phyloP scores from a whole-genome alignment of 2,888 invertebrate species.

The Lycaena phlaeas region DNA sequence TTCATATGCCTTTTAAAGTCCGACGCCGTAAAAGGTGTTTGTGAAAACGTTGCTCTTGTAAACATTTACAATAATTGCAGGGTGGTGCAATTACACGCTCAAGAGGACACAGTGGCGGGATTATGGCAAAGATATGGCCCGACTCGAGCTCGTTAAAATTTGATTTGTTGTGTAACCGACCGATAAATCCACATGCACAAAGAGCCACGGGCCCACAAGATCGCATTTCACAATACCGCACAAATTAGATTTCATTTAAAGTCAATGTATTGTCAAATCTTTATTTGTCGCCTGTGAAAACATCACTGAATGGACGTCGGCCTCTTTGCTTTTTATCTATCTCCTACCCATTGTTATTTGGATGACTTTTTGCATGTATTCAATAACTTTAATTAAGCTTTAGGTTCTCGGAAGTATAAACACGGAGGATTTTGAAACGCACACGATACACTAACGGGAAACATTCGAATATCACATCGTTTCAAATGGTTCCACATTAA shows the following conservation, averaged over 20 bases:
- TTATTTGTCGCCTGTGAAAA: slow-evolving; percentile 60
- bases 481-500: slow-evolving; percentile 19
- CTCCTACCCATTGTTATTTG: neutral
- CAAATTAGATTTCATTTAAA: slow-evolving; percentile 71
- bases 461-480: slow-evolving; percentile 3
- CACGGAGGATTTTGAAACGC: neutral
- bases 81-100: slow-evolving; percentile 51
- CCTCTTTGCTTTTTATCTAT: slow-evolving; percentile 42
- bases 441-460: slow-evolving; percentile 3
- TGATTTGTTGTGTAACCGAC: slow-evolving; percentile 70
- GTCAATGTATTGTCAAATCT: slow-evolving; percentile 64
- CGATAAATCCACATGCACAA: slow-evolving; percentile 56
- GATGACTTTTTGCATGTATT: slow-evolving; percentile 1
- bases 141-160: slow-evolving; percentile 60
- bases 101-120: slow-evolving; percentile 41
- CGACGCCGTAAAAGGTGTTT: slow-evolving; percentile 6
- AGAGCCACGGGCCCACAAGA: slow-evolving; percentile 41
- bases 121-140: slow-evolving; percentile 48
- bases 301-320: slow-evolving; percentile 59
- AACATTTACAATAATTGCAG: neutral
- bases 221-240: slow-evolving; percentile 68
- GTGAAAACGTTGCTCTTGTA: neutral
- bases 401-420: neutral
- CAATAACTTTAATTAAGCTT: neutral
- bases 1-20: too few relatives aligned